Percentiles rank a stretch among this genome's conserved stretches.
Evolutionary conservation across 2,113 vertebrate species (phyloP).

Genomic region (Pseudorectes ferrugineus): DNA sequence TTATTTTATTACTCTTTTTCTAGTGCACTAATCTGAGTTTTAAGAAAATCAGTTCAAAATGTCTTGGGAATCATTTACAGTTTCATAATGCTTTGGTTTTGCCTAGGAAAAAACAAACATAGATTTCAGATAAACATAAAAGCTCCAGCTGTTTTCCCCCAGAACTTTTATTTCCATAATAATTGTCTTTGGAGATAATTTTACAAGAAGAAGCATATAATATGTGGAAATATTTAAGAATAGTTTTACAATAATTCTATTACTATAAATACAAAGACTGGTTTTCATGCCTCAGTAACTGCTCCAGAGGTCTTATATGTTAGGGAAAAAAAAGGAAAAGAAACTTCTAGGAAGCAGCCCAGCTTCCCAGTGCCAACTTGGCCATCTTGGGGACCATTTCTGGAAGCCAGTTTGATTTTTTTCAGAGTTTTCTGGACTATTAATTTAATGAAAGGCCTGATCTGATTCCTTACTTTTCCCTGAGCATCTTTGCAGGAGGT

Average conservation of each 20-base stretch:
- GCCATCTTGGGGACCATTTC: background rate
- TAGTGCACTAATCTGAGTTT: background rate
- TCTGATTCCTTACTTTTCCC: background rate
- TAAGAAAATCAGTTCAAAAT: background rate
- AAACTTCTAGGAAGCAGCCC: background rate
- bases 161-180: slow-evolving; percentile 38
- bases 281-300: background rate
- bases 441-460: background rate
- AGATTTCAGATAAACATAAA: slow-evolving; percentile 55
- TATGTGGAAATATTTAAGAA: slow-evolving; percentile 52
- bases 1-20: background rate
- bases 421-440: background rate
- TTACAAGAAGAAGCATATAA: slow-evolving; percentile 16
- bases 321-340: background rate
- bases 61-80: slow-evolving; percentile 46
- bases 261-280: background rate
- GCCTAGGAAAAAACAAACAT: slow-evolving; percentile 47
- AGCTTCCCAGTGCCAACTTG: background rate
- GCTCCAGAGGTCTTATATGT: background rate
- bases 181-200: slow-evolving; percentile 44
- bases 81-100: slow-evolving; percentile 27
- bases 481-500: background rate
- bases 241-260: background rate
- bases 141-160: slow-evolving; percentile 36
- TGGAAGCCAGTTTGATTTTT: background rate